phyloP scores from a whole-genome alignment of 2,113 vertebrate species.

The Pelvicachromis taeniatus region DNA sequence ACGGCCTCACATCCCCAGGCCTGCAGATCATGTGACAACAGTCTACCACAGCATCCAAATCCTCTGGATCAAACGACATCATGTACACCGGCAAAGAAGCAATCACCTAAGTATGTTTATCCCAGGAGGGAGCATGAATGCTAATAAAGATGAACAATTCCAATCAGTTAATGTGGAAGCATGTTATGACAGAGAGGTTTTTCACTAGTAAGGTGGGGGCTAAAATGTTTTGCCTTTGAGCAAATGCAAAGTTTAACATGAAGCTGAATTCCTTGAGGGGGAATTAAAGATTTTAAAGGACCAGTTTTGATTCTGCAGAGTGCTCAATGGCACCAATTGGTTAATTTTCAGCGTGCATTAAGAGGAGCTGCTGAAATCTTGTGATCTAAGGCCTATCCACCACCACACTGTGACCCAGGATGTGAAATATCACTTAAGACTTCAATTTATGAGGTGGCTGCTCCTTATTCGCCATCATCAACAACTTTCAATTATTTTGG shows the following conservation, averaged over 20 bases:
- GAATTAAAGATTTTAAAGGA: conserved; percentile 18
- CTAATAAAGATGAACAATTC: conserved; percentile 60
- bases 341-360: conserved; percentile 52
- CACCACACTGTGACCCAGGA: background rate
- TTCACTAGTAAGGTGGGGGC: conserved; percentile 4
- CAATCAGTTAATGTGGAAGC: conserved; percentile 60
- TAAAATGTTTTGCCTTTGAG: conserved; percentile 13
- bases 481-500: conserved; percentile 25
- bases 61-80: conserved; percentile 60
- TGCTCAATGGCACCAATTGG: conserved; percentile 3
- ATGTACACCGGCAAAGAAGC: conserved; percentile 44
- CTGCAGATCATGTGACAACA: conserved; percentile 53
- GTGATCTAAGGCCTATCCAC: background rate
- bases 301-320: conserved; percentile 12
- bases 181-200: background rate
- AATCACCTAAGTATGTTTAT: conserved; percentile 63
- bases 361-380: background rate
- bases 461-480: background rate
- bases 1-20: conserved; percentile 34
- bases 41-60: conserved; percentile 50
- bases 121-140: conserved; percentile 33
- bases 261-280: conserved; percentile 2
- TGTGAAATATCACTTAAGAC: background rate
- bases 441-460: background rate
- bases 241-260: background rate